Percentiles rank a stretch among this genome's conserved stretches.
Conservation (phyloP, 1,140 invertebrate genomes). For the Tetramorium parvispinum region DNA sequence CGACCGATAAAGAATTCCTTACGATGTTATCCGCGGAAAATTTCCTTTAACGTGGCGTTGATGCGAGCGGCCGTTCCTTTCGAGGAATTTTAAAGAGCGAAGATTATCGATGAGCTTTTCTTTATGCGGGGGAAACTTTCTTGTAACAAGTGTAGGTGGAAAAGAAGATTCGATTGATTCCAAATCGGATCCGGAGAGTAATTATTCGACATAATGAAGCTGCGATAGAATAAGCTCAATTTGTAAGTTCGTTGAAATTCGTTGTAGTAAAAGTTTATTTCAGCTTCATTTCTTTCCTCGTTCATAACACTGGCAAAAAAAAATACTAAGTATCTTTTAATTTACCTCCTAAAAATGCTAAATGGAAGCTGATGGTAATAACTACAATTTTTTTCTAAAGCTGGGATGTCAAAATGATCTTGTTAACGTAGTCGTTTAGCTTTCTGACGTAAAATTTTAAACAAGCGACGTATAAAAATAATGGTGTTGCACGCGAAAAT, state of each 20-base stretch:
- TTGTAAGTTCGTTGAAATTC: constrained; percentile 18
- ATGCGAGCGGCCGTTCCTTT: constrained; percentile 48
- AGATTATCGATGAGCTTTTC: constrained; percentile 55
- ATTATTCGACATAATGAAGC: constrained; percentile 27
- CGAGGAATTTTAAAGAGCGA: constrained; percentile 58
- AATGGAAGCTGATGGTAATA: background rate
- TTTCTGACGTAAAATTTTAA: constrained; percentile 18
- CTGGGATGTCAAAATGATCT: constrained; percentile 17
- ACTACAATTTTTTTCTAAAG: background rate
- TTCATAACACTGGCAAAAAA: background rate
- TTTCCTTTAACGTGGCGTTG: constrained; percentile 60
- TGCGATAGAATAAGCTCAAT: background rate
- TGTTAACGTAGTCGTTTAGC: background rate
- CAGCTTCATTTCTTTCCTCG: background rate
- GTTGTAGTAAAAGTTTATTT: constrained; percentile 19
- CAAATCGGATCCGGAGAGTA: background rate
- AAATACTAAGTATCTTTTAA: background rate
- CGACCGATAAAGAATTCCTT: constrained; percentile 58
- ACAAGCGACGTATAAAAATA: constrained; percentile 26
- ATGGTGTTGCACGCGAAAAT: background rate
- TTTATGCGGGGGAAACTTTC: constrained; percentile 39
- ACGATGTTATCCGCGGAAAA: constrained; percentile 61
- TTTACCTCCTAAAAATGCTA: constrained; percentile 2
- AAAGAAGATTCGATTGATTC: constrained; percentile 28
- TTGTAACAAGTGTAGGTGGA: constrained; percentile 14